These are phyloP conservation scores for Chrysocyon brachyurus DNA, from an alignment of 2,797 vertebrate species.

Conservation along the genomic window DNA sequence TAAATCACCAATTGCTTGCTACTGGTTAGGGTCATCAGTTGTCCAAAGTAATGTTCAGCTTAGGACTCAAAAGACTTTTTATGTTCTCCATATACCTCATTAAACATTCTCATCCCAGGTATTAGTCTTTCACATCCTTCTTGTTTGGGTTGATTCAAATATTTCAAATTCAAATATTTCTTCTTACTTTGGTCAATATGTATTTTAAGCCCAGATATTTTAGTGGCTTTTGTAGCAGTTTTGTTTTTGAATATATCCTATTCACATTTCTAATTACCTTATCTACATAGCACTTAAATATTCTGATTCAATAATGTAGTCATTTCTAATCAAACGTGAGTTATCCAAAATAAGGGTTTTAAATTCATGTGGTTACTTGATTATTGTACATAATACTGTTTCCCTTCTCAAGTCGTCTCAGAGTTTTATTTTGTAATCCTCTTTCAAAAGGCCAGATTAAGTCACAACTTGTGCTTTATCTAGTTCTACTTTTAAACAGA, in stretches of 20 bases:
- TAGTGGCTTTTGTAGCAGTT: conserved; percentile 56
- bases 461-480: background rate
- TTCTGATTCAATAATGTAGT: conserved; percentile 1
- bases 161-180: background rate
- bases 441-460: conserved; percentile 52
- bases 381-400: conserved; percentile 30
- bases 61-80: background rate
- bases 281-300: conserved; percentile 36
- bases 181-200: conserved; percentile 7
- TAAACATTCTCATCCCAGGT: background rate
- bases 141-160: conserved; percentile 50
- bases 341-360: conserved; percentile 51
- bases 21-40: background rate
- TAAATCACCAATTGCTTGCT: background rate
- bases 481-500: conserved; percentile 29
- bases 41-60: background rate
- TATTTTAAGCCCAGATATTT: conserved; percentile 50
- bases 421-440: background rate
- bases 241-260: conserved; percentile 44
- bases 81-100: background rate
- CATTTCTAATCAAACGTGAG: conserved; percentile 32
- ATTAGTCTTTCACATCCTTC: conserved; percentile 48
- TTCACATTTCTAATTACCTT: conserved; percentile 33
- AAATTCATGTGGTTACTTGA: conserved; percentile 46
- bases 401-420: conserved; percentile 47